Conservation (phyloP, 2,797 vertebrate species). For the Parauchenoglanis ngamensis region DNA sequence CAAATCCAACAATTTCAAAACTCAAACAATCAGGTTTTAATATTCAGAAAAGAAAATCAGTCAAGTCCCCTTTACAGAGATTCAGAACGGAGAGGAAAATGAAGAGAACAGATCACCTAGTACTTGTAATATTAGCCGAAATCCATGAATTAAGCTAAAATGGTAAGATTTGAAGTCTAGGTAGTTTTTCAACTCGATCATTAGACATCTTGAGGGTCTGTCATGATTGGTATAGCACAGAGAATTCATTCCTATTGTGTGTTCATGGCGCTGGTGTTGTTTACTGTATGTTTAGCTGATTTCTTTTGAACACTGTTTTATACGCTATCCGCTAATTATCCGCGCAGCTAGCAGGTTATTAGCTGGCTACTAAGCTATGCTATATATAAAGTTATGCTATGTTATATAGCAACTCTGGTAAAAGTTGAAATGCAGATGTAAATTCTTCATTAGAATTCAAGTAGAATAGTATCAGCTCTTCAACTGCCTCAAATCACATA, state of each 20-base stretch:
- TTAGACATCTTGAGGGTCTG: not conserved
- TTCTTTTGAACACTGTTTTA: not conserved
- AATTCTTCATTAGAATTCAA: not conserved
- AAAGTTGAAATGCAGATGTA: not conserved
- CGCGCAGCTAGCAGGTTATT: not conserved
- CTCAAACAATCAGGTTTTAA: constrained; percentile 23
- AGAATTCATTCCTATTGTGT: not conserved
- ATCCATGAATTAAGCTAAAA: not conserved
- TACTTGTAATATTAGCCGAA: not conserved
- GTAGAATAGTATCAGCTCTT: not conserved
- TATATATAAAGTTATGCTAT: not conserved
- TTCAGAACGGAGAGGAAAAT: not conserved
- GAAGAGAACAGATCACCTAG: not conserved
- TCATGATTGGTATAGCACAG: not conserved
- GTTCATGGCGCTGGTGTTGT: not conserved
- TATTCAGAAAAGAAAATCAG: constrained; percentile 1
- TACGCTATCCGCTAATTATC: not conserved
- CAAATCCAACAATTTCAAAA: not conserved
- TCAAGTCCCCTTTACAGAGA: not conserved
- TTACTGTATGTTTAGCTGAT: not conserved
- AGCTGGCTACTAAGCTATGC: not conserved
- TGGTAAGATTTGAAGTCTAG: not conserved
- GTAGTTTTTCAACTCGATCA: too few species aligned
- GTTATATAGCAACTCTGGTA: not conserved
- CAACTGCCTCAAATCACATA: not conserved